A percentile compares a stretch with the other conserved stretches of the same genome.
Conservation (phyloP, 2,888 invertebrate genomes). For the Cataglyphis rosenhaueri region DNA sequence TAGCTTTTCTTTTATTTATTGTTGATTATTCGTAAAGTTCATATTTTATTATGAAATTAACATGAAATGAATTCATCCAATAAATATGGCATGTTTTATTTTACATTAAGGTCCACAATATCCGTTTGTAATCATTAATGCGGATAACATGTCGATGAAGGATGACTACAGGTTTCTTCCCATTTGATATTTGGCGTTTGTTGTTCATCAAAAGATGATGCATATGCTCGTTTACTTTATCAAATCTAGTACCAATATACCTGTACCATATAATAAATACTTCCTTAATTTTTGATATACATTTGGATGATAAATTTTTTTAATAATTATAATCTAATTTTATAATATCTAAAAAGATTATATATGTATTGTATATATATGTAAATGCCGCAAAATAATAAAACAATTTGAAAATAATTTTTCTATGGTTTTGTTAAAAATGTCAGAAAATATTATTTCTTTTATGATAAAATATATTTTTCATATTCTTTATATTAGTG, state of each 20-base stretch:
- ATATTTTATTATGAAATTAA: background rate
- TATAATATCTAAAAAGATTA: too few species aligned
- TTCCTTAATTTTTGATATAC: background rate
- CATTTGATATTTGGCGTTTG: background rate
- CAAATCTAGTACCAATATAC: constrained; percentile 37
- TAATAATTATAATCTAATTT: background rate
- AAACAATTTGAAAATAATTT: too few species aligned
- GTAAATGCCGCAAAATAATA: too few species aligned
- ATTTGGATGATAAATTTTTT: background rate
- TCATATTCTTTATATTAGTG: too few species aligned
- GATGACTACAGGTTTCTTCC: background rate
- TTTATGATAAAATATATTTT: too few species aligned
- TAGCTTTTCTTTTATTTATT: background rate
- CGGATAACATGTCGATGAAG: background rate
- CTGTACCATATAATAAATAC: background rate
- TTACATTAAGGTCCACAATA: constrained; percentile 38
- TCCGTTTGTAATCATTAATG: background rate
- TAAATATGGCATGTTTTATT: background rate
- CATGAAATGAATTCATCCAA: background rate
- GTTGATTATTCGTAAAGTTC: background rate
- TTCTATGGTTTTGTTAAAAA: too few species aligned
- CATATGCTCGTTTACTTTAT: constrained; percentile 25
- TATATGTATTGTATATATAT: too few species aligned
- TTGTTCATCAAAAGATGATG: background rate
- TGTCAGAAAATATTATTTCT: too few species aligned